phyloP scores from a whole-genome alignment of 1,140 invertebrate genomes.

The Arion vulgaris region DNA sequence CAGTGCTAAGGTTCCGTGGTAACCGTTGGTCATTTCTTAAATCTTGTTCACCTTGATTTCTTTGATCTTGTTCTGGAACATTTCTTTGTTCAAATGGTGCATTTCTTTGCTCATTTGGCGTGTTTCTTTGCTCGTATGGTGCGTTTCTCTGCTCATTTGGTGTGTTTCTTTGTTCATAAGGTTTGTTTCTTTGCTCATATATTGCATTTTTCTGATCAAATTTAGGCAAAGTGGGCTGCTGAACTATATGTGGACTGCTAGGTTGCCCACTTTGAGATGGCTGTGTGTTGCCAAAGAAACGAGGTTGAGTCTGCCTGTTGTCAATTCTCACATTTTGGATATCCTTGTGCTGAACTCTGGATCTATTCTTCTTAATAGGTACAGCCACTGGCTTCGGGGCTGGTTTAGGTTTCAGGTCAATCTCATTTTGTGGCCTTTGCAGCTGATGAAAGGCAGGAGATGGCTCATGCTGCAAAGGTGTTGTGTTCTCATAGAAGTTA shows the following conservation, averaged over 20 bases:
- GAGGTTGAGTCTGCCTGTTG: conserved; percentile 60
- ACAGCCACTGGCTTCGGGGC: conserved; percentile 59
- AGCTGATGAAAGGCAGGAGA: conserved; percentile 64
- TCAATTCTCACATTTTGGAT: conserved; percentile 59
- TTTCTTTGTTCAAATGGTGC: not conserved
- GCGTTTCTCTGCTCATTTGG: not conserved
- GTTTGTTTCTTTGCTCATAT: not conserved
- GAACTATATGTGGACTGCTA: conserved; percentile 6
- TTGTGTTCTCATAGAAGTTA: conserved; percentile 68
- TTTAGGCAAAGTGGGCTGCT: conserved; percentile 14
- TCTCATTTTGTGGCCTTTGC: conserved; percentile 46
- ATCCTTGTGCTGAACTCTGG: conserved; percentile 54
- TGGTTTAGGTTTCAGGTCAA: conserved; percentile 44
- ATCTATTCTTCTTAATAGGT: conserved; percentile 52
- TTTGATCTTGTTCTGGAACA: not conserved
- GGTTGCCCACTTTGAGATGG: conserved; percentile 18
- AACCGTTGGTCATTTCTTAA: conserved; percentile 17
- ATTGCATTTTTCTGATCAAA: conserved; percentile 3
- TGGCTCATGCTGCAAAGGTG: conserved; percentile 54
- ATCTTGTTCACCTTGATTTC: not conserved
- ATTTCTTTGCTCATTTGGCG: not conserved
- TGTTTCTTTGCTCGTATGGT: not conserved
- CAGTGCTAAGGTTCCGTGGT: not conserved
- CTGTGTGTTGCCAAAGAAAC: conserved; percentile 54
- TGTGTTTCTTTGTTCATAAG: not conserved